Evolutionary conservation across 2,797 vertebrate genomes (phyloP), one percentile per base, ranked within the genome.

Genomic region (Typhlichthys subterraneus): DNA sequence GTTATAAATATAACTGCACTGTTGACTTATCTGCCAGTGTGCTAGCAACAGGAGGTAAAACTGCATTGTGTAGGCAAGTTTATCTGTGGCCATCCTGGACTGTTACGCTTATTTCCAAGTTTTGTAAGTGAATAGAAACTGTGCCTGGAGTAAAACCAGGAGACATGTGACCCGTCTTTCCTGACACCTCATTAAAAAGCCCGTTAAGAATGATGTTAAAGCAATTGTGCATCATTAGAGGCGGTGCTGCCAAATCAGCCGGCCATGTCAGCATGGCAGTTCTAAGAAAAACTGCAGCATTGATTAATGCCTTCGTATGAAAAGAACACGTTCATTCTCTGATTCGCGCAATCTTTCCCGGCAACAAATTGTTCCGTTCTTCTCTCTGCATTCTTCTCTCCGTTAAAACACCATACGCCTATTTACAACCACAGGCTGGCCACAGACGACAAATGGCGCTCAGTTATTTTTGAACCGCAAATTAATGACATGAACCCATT

Each of bases 191-290:
- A 86, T 85, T 94, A 93, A 91, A 90, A 85, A 89, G 91, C 90
- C 90, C 90, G 91, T 91, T 93, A 90, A 91, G 89, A 88, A 92
- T 89, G 90, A 94, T 92, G 85, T 93, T 92, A 87, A 94, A 94
- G 90, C 92, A 92, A 95, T 91, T 88, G 93, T 81, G 87, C 89
- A 88, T 95, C 89, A 93, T 95, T 95, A 95, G 86, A 94, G 88
- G 85, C 89, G 89, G 88, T 86, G 92, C 88, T 72, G 85, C 85
- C 75, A 15, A 15, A 11, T 31, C 23, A 55, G 53, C 19, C 11
- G 11, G 55, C 38, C 11, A 33, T 9, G 55, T 94, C 89, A 93
- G 86, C 83, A 75, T 84, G 85, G 67, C 69, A 58, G 2, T 76
- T 82, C 76, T 73, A 73, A 79, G 70, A 74, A 85, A 85, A 87